Evolutionary conservation across 1,140 invertebrate genomes (phyloP).

Genomic region (Drosophila ohnishii): DNA sequence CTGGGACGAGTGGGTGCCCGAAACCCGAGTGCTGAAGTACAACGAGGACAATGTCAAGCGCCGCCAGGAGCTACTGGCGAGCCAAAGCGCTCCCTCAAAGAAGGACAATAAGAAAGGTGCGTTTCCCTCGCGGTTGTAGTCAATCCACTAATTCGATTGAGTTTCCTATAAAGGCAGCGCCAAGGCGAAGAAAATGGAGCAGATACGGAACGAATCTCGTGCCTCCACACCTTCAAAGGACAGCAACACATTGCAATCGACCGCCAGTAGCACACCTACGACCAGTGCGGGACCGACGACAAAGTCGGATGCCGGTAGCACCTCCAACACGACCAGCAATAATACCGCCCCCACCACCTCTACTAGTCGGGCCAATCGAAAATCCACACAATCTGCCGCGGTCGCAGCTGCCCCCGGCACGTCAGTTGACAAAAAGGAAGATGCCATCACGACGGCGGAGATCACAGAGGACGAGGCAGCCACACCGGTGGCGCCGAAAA

Average conservation of each 20-base stretch:
- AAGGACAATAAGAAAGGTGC: slow-evolving; percentile 86
- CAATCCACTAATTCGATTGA: not conserved
- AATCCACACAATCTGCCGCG: slow-evolving; percentile 49
- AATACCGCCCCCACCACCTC: slow-evolving; percentile 21
- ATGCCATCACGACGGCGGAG: slow-evolving; percentile 31
- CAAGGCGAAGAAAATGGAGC: slow-evolving; percentile 72
- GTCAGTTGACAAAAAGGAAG: slow-evolving; percentile 60
- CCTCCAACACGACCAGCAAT: slow-evolving; percentile 25
- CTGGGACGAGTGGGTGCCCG: slow-evolving; percentile 99
- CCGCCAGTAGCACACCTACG: slow-evolving; percentile 17
- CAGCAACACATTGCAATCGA: slow-evolving; percentile 52
- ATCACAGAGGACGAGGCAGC: slow-evolving; percentile 53
- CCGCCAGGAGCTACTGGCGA: slow-evolving; percentile 88
- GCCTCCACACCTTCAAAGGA: slow-evolving; percentile 86
- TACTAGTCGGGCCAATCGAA: slow-evolving; percentile 65
- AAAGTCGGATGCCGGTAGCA: slow-evolving; percentile 35
- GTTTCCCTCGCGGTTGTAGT: not conserved
- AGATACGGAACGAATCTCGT: slow-evolving; percentile 84
- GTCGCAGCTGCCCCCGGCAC: slow-evolving; percentile 30
- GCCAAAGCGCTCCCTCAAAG: slow-evolving; percentile 90
- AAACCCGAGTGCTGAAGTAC: slow-evolving; percentile 95
- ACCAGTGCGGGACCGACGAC: slow-evolving; percentile 14
- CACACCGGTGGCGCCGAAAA: slow-evolving; percentile 45
- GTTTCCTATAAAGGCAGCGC: slow-evolving; percentile 45
- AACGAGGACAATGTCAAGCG: slow-evolving; percentile 95